Conservation (phyloP, 2,888 invertebrate species). For the Gandaritis pyraliata region DNA sequence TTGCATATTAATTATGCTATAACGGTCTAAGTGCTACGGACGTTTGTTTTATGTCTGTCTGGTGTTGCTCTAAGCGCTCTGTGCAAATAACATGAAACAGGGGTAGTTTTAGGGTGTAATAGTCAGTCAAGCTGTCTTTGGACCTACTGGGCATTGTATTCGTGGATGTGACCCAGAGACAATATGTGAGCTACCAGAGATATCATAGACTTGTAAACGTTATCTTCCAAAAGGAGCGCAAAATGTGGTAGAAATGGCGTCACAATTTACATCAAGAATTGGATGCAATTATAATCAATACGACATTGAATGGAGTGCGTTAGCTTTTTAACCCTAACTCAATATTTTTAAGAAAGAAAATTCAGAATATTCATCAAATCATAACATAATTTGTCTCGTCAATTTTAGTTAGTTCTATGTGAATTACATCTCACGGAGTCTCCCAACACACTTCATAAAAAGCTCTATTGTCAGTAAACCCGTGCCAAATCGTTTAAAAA, state of each 20-base stretch:
- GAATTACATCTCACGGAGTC: slow-evolving; percentile 19
- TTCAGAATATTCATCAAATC: not conserved
- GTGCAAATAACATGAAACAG: slow-evolving; percentile 2
- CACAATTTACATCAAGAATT: no score
- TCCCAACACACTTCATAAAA: slow-evolving; percentile 33
- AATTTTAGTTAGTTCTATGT: slow-evolving; percentile 16
- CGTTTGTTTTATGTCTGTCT: slow-evolving; percentile 36
- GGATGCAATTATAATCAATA: no score
- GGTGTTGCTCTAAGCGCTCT: slow-evolving; percentile 24
- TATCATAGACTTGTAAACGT: no score
- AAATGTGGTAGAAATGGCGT: no score
- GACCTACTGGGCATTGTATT: no score
- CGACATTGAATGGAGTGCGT: no score
- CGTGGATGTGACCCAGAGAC: no score
- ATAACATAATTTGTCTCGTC: slow-evolving; percentile 2
- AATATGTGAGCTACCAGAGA: no score
- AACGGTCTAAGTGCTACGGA: slow-evolving; percentile 51
- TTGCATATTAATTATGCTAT: slow-evolving; percentile 64
- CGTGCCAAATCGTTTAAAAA: slow-evolving; percentile 57
- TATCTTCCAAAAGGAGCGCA: no score
- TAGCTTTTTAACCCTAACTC: no score
- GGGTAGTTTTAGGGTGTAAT: no score
- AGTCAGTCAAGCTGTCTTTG: no score
- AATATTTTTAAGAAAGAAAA: not conserved
- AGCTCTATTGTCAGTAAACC: slow-evolving; percentile 47